These are phyloP conservation scores for Tenebrosternarchus preto DNA, from an alignment of 2,113 vertebrate genomes.

Conservation along the genomic window DNA sequence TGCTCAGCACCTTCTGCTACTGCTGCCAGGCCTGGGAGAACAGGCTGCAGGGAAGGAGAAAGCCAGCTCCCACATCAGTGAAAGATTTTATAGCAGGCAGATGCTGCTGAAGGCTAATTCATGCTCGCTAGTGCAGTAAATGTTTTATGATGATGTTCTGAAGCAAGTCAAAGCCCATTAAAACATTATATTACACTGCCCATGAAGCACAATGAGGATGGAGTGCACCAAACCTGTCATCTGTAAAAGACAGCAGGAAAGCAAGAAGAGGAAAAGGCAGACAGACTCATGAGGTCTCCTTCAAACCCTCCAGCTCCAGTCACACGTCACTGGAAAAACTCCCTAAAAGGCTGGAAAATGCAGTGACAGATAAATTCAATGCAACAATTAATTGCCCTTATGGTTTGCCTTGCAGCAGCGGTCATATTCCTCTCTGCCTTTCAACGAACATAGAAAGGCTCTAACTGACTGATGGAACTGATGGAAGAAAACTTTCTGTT, in stretches of 20 bases:
- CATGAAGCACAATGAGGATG: constrained; percentile 45
- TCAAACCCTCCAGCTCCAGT: background rate
- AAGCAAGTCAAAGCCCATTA: constrained; percentile 58
- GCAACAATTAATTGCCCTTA: too few species aligned
- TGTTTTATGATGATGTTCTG: constrained; percentile 59
- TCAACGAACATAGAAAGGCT: too few species aligned
- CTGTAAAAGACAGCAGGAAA: background rate
- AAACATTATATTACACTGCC: constrained; percentile 64
- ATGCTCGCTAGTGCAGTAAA: constrained; percentile 59
- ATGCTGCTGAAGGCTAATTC: constrained; percentile 59
- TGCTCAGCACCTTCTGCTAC: background rate
- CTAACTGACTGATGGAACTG: too few species aligned
- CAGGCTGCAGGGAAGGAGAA: background rate
- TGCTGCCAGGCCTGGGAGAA: background rate
- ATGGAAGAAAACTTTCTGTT: too few species aligned
- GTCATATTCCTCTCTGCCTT: too few species aligned
- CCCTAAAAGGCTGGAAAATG: background rate
- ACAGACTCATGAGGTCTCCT: background rate
- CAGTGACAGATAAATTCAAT: too few species aligned
- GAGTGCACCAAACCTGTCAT: background rate
- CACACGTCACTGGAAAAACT: background rate
- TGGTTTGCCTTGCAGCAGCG: too few species aligned
- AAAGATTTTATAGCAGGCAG: constrained; percentile 36
- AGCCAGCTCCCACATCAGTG: background rate
- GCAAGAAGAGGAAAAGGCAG: background rate